These are phyloP conservation scores for Corythornis madagascariensis DNA, from an alignment of 2,113 vertebrate genomes.

Conservation along the genomic window DNA sequence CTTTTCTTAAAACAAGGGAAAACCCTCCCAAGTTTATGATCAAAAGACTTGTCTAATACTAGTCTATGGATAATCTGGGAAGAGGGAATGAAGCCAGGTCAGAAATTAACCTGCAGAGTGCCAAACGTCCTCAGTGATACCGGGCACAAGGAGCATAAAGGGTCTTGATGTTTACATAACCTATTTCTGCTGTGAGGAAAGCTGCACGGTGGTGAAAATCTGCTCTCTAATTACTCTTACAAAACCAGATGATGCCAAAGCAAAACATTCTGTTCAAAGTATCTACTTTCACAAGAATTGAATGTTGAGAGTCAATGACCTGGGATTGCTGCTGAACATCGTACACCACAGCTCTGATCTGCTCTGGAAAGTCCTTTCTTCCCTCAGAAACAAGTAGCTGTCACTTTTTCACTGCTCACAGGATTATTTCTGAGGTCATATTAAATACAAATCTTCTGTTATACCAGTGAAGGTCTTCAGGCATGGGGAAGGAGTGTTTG, in stretches of 20 bases:
- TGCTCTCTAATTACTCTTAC: not conserved
- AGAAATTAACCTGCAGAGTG: not conserved
- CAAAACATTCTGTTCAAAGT: not conserved
- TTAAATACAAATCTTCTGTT: not conserved
- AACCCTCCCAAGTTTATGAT: not conserved
- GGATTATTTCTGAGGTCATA: not conserved
- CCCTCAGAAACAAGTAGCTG: not conserved
- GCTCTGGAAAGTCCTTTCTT: not conserved
- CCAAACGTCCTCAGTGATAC: not conserved
- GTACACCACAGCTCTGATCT: not conserved
- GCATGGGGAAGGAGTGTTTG: not conserved
- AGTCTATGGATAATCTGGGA: not conserved
- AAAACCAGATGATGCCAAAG: not conserved
- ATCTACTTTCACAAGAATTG: not conserved
- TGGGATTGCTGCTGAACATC: not conserved
- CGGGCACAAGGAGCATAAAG: not conserved
- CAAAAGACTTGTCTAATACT: not conserved
- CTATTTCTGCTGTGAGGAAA: not conserved
- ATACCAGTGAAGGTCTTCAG: not conserved
- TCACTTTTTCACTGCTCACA: not conserved
- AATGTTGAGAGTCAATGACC: not conserved
- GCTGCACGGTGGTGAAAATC: not conserved
- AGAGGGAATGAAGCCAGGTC: not conserved
- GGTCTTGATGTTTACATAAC: not conserved
- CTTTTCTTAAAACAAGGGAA: not conserved